Evolutionary conservation across 2,797 vertebrate species (phyloP).

Genomic region (Spinus pinus): DNA sequence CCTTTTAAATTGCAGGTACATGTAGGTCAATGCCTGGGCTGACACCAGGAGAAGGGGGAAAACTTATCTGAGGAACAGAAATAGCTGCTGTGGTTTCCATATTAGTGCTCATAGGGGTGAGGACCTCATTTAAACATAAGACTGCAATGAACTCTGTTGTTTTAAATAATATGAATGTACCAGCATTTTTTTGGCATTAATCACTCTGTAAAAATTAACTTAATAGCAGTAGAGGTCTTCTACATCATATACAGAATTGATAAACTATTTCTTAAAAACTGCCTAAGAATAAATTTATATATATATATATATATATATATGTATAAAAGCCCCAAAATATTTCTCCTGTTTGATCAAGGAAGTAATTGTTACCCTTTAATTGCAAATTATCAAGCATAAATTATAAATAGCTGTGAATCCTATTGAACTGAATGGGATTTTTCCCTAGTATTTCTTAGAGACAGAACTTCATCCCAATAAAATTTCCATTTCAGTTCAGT

Average conservation of each 20-base stretch:
- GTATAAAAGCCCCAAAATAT: accelerated
- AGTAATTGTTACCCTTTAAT: background rate
- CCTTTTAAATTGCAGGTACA: background rate
- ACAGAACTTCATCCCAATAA: background rate
- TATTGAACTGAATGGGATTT: background rate
- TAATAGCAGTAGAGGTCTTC: background rate
- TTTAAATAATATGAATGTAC: background rate
- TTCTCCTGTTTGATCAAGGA: background rate
- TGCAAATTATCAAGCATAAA: background rate
- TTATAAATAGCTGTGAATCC: background rate
- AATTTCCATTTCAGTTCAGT: background rate
- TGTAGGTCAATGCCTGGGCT: background rate
- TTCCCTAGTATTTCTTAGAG: background rate
- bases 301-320: background rate
- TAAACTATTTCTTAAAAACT: background rate
- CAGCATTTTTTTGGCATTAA: background rate
- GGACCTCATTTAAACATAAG: background rate
- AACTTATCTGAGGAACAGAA: background rate
- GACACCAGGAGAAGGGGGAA: background rate
- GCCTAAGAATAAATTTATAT: background rate
- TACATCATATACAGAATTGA: background rate
- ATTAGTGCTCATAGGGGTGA: background rate
- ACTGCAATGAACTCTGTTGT: background rate
- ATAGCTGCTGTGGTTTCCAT: background rate
- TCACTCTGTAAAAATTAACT: background rate